Evolutionary conservation across 1,140 invertebrate species (phyloP).

Genomic region (Trigoniulus corallinus): DNA sequence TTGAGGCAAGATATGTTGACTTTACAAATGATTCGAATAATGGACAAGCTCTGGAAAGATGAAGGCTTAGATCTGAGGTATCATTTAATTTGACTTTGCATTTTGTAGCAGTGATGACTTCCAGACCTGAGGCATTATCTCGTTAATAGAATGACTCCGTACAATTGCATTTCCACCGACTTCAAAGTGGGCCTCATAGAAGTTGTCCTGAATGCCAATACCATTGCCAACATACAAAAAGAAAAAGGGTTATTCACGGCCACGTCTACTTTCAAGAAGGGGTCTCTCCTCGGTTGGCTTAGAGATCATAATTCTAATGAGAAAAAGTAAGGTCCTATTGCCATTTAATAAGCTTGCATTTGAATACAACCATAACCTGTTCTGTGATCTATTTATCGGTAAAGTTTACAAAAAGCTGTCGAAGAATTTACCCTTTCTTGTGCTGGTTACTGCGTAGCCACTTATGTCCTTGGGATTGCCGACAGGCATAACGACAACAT

Average conservation of each 20-base stretch:
- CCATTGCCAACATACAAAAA: conserved; percentile 92
- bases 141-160: conserved; percentile 74
- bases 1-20: conserved; percentile 44
- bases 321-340: neutral
- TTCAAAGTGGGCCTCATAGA: conserved; percentile 84
- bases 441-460: conserved; percentile 45
- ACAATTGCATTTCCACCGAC: conserved; percentile 88
- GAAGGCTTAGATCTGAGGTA: conserved; percentile 32
- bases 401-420: conserved; percentile 34
- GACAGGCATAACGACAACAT: conserved; percentile 45
- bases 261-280: conserved; percentile 69
- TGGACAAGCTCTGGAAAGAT: conserved; percentile 40
- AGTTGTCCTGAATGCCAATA: conserved; percentile 81
- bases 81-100: too few species aligned
- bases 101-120: neutral
- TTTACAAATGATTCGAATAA: conserved; percentile 37
- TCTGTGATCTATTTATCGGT: neutral
- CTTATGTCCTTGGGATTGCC: conserved; percentile 41
- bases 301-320: conserved; percentile 28
- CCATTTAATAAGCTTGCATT: neutral
- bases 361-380: neutral
- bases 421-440: conserved; percentile 42
- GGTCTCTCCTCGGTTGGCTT: conserved; percentile 50
- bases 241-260: conserved; percentile 68
- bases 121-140: neutral